Evolutionary conservation across 2,888 invertebrate genomes (phyloP), one percentile per base, ranked within the genome.

Genomic region (Gonocerus acuteangulatus): DNA sequence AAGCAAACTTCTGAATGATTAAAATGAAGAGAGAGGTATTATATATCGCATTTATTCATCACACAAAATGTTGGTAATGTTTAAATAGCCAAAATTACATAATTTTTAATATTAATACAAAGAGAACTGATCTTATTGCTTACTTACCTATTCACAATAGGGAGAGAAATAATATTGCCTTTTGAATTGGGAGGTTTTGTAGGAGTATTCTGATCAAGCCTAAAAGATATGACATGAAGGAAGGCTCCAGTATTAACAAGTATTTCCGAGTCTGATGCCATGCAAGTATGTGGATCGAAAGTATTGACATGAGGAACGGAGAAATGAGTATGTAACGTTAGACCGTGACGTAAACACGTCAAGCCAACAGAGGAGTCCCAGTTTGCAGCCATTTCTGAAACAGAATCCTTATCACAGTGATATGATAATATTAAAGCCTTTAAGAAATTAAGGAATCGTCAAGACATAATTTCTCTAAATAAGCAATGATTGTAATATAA

Each of bases 281-380:
- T 72, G 62, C 75, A 76, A 22, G 75, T 71, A 42, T 69, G 70
- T 11, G 76, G 73, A 62, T 73, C 82, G 70, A 87, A 87, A 73
- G 81, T 80, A 69, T 86, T 87, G 52, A 91, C 89, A 47, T 87
- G 84, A n/a, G 89, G 87, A 69, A 91, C 85, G 72, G 90, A 89
- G 73, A 93, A 92, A 72, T 89, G 89, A 68, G 92, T 91, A 75
- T 95, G 94, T 67, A 95, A 84, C 48, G 93, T 91, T 69, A 93
- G 85, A 71, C 93, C 91, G 73, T 95, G 95, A 71, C 86, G 85
- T 61, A 91, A 77, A 73, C 95, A 95, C 68, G 86, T 73, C 23
- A 69, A 59, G 19, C 68, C 62, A 7, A 82, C 81, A 69, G 82
- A 82, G 64, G 75, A 73, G 66, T 78, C 77, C 77, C 77, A 78